Percentiles rank a stretch among this genome's conserved stretches.
These are phyloP conservation scores for Corythornis cristatus DNA, from an alignment of 2,113 vertebrate genomes.

Conservation along the genomic window DNA sequence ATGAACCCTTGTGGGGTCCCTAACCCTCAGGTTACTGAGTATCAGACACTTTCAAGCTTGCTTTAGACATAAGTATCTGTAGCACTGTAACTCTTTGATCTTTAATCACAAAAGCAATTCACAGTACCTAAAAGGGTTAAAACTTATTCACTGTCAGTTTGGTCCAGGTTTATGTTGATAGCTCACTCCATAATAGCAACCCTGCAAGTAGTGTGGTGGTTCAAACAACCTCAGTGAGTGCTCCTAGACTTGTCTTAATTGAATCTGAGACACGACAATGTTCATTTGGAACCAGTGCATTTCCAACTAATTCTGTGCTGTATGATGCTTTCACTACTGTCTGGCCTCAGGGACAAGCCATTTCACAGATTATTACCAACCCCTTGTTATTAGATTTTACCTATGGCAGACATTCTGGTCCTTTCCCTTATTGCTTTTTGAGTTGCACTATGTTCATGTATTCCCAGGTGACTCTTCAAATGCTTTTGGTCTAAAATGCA, in stretches of 20 bases:
- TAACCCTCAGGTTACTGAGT: neutral
- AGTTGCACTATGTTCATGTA: neutral
- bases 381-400: constrained; percentile 34
- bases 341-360: neutral
- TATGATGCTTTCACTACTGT: neutral
- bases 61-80: neutral
- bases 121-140: neutral
- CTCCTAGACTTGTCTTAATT: neutral
- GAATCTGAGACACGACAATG: neutral
- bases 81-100: neutral
- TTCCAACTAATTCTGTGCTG: neutral
- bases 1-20: neutral
- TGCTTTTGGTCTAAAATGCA: neutral
- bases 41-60: neutral
- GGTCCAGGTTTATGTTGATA: neutral
- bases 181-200: neutral
- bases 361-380: neutral
- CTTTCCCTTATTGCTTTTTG: constrained; percentile 26
- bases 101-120: neutral
- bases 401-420: neutral
- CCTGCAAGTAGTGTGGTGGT: neutral
- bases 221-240: neutral
- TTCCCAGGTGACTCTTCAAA: constrained; percentile 10
- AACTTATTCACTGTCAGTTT: neutral
- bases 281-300: neutral